Conservation (phyloP, 2,113 vertebrate genomes). For the Anarhynchus alexandrinus region DNA sequence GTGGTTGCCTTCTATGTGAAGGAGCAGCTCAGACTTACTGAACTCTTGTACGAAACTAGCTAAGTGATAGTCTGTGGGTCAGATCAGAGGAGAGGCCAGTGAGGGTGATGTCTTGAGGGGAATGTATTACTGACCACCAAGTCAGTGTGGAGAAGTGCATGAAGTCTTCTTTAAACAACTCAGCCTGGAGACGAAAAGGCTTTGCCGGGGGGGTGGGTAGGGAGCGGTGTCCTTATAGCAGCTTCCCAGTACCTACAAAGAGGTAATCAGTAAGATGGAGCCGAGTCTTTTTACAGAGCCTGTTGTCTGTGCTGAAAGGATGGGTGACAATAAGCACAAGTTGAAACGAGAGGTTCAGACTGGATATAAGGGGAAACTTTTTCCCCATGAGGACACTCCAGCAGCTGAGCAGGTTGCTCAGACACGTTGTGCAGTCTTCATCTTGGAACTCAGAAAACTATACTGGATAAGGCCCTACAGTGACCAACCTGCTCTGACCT, state of each 20-base stretch:
- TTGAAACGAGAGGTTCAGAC: background rate
- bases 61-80: background rate
- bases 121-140: too few species aligned
- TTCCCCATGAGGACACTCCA: background rate
- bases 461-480: background rate
- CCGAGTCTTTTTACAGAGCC: background rate
- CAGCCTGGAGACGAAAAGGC: background rate
- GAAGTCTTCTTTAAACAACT: background rate
- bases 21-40: background rate
- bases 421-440: fast-evolving
- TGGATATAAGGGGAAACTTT: background rate
- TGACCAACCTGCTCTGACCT: background rate
- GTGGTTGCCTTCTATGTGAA: background rate
- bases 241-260: background rate
- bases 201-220: background rate
- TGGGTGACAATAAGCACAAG: background rate
- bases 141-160: background rate
- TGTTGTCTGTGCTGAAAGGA: background rate
- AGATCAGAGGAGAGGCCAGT: background rate
- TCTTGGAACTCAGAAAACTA: background rate
- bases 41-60: background rate
- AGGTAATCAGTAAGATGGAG: background rate
- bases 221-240: background rate
- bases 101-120: background rate
- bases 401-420: background rate